Percentiles rank a stretch among this genome's conserved stretches.
Conservation (phyloP, 2,888 invertebrate genomes). For the Osmoderma eremita region DNA sequence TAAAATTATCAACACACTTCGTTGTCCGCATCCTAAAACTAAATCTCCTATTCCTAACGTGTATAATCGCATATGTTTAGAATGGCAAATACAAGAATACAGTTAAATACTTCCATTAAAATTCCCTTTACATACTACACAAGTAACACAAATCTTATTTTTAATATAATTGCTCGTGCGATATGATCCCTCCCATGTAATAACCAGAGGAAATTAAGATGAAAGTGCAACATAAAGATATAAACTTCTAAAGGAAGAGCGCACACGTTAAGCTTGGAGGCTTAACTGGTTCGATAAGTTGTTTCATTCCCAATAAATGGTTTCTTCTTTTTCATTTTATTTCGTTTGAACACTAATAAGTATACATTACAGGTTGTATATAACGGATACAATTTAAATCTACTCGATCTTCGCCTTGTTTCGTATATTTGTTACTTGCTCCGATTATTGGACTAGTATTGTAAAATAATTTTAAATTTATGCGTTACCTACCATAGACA, state of each 20-base stretch:
- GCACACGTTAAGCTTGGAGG: conserved; percentile 23
- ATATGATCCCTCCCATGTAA: conserved; percentile 20
- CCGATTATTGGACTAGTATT: too few species aligned
- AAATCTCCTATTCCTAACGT: too few species aligned
- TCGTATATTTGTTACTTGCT: too few species aligned
- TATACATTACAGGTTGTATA: neutral
- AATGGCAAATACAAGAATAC: too few species aligned
- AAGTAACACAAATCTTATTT: too few species aligned
- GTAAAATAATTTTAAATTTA: too few species aligned
- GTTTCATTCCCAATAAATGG: conserved; percentile 16
- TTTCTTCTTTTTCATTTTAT: conserved; percentile 16
- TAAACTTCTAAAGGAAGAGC: conserved; percentile 8
- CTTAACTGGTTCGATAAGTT: conserved; percentile 28
- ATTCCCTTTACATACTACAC: too few species aligned
- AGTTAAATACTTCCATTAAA: too few species aligned
- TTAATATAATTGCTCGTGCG: conserved; percentile 23
- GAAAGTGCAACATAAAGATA: conserved; percentile 28
- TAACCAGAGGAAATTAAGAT: conserved; percentile 31
- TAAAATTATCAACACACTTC: too few species aligned
- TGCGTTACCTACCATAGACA: too few species aligned
- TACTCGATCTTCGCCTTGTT: neutral
- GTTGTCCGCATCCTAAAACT: too few species aligned
- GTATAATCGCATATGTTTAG: too few species aligned
- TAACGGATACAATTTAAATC: conserved; percentile 19
- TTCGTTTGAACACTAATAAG: conserved; percentile 8